Evolutionary conservation across 2,797 vertebrate species (phyloP), one percentile per base, ranked within the genome.

Genomic region (Channa striata): DNA sequence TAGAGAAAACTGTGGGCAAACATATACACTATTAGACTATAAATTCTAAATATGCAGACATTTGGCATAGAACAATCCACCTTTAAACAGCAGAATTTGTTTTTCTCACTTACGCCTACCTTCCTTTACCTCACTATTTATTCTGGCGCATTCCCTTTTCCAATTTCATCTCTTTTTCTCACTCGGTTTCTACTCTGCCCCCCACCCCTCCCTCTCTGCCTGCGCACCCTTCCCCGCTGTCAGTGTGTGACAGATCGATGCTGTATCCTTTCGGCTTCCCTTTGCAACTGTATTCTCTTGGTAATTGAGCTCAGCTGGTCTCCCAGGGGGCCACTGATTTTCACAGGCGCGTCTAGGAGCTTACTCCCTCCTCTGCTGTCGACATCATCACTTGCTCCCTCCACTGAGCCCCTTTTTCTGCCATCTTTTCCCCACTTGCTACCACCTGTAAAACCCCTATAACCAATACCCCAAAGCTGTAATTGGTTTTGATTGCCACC

Each of bases 221-320:
- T 33, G 49, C 47, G 14, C 72, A 78, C 71, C 68, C 83, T 77
- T 77, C 67, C 64, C 69, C 4, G 37, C 83, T 87, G 86, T 88
- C 89, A 85, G 65, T 58, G 84, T 91, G 89, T 89, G 92, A 92
- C 89, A 89, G 90, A 92, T 89, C 81, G 84, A 91, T 90, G 85
- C 84, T 78, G 85, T 87, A 87, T 87, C 87, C 87, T 88, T 82
- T 89, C 71, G 72, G 86, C 85, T 91, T 88, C 86, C 87, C 80
- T 89, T 89, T 91, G 87, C 87, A 84, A 92, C 89, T 89, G 88
- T 90, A 91, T 94, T 93, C 91, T 92, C 92, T 88, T 90, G 90
- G 90, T 93, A 94, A 93, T 94, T 93, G 92, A 92, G 89, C 89
- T 91, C 93, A 93, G 92, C 89, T 92, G 92, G 90, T 86, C 72